Evolutionary conservation across 2,888 invertebrate genomes (phyloP), one percentile per base, ranked within the genome.

Genomic region (Cheiracanthium punctorium): DNA sequence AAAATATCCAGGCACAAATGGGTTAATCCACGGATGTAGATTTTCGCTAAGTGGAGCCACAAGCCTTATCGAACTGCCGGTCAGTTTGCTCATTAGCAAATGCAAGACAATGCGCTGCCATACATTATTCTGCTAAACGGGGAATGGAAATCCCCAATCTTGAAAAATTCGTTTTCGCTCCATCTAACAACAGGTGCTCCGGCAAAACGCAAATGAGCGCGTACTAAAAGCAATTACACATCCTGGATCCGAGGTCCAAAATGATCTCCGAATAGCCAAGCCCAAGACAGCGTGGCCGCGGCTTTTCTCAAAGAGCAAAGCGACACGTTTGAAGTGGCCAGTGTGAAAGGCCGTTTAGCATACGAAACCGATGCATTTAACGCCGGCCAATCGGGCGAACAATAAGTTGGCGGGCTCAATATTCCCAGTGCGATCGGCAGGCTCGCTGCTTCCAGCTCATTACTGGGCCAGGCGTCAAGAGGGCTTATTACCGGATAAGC

Each of bases 401-500:
- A 79, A 79, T 79, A 85, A 85, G 79, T 85, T 80, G 84, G 77
- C 81, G 67, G 79, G 32, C 79, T 73, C 79, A 79, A 79, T 76
- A 82, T 85, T 85, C 84, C 84, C 84, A 74, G 73, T 73, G 84
- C 84, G 84, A 82, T 80, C 72, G 52, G 43, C n/a, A 82, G 24
- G 52, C 76, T 65, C 82, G 71, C 58, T 76, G 64, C 82, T 82
- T 70, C 64, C 41, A 79, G 84, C 84, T 85, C 84, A 85, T 85
- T 85, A 85, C 79, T 20, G 77, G 84, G 79, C 41, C 84, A 85
- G 69, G 79, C 84, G 84, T 85, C 84, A 80, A 74, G 79, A 80
- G 84, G 79, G 79, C 84, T 85, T 79, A 85, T 85, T 85, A 85
- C 79, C 73, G 73, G 79, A 79, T 85, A 85, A 84, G 84, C 84